Percentiles rank a stretch among this genome's conserved stretches.
These are phyloP conservation scores for Hirtodrosophila confusa DNA, from an alignment of 2,888 invertebrate species.

Conservation along the genomic window DNA sequence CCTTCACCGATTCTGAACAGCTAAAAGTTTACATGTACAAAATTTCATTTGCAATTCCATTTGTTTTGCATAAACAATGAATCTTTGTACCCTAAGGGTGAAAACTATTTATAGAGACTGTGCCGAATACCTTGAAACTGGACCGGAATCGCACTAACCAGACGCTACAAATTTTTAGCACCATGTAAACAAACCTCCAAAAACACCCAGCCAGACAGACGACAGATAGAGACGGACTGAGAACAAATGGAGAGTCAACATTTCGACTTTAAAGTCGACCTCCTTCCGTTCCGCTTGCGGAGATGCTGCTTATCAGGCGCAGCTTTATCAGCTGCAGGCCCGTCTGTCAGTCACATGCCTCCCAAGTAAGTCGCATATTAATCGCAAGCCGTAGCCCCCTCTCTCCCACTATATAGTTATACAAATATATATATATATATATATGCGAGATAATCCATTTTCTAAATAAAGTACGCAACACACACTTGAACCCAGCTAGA, in stretches of 20 bases:
- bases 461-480: slow-evolving; percentile 35
- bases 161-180: slow-evolving; percentile 23
- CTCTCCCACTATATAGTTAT: background rate
- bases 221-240: slow-evolving; percentile 17
- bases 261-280: slow-evolving; percentile 34
- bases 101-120: slow-evolving; percentile 47
- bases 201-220: slow-evolving; percentile 22
- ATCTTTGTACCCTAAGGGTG: slow-evolving; percentile 37
- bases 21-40: slow-evolving; percentile 14
- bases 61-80: slow-evolving; percentile 19
- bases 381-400: slow-evolving; percentile 9
- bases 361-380: slow-evolving; percentile 35
- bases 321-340: slow-evolving; percentile 47
- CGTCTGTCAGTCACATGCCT: slow-evolving; percentile 25
- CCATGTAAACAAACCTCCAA: slow-evolving; percentile 69
- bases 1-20: slow-evolving; percentile 9
- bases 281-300: slow-evolving; percentile 14
- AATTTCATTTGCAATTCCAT: slow-evolving; percentile 13
- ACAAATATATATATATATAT: background rate
- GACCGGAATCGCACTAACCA: slow-evolving; percentile 33
- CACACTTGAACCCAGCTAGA: slow-evolving; percentile 39
- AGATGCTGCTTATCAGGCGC: slow-evolving; percentile 46
- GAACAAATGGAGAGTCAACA: slow-evolving; percentile 5
- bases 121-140: slow-evolving; percentile 28
- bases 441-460: slow-evolving; percentile 40